Base-by-base conservation (phyloP, 2,888 invertebrate species). In the Buathra laborator region DNA sequence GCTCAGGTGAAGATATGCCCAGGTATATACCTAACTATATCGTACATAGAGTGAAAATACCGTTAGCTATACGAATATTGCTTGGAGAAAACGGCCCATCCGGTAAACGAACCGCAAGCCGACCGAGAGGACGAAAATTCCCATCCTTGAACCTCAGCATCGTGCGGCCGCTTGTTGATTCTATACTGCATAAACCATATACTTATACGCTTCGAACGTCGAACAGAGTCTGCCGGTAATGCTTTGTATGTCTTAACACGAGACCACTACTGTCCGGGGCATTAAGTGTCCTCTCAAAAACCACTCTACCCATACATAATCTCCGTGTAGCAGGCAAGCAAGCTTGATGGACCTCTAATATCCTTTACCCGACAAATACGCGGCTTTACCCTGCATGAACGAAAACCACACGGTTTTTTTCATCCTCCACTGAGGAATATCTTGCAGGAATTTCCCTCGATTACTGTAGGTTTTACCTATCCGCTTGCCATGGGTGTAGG, bases 191-290 rank as follows among this genome's bases (percentile, higher is more conserved):
- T 76, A 66, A 37, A 37, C 72, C 66, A 71, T 71, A 71, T 71
- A 44, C 78, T 75, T 46, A 46, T 67, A 67, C 59, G 71, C 70
- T 37, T 71, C 77, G 88, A 91, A 89, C 87, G 87, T 88, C 89
- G 85, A 85, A 78, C 79, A 71, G 59, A 76, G 66, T 37, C 24
- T n/a, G 68, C 44, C 79, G 84, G 87, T 90, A 91, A 90, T 91
- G 92, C 92, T 93, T 93, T 92, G 92, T 87, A 88, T 89, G 86
- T 90, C 91, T 92, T 90, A 79, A 85, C 76, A 87, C 87, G 87
- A 88, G 89, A 90, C 91, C 92, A 78, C 91, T 89, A 88, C 88
- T 88, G 37, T 37, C 37, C 89, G 68, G 76, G 88, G 92, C 87
- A 92, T 92, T 92, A 91, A 81, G 89, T 88, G 89, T 84, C 87